Evolutionary conservation across 2,888 invertebrate genomes (phyloP).

Genomic region (Eretmocerus hayati): DNA sequence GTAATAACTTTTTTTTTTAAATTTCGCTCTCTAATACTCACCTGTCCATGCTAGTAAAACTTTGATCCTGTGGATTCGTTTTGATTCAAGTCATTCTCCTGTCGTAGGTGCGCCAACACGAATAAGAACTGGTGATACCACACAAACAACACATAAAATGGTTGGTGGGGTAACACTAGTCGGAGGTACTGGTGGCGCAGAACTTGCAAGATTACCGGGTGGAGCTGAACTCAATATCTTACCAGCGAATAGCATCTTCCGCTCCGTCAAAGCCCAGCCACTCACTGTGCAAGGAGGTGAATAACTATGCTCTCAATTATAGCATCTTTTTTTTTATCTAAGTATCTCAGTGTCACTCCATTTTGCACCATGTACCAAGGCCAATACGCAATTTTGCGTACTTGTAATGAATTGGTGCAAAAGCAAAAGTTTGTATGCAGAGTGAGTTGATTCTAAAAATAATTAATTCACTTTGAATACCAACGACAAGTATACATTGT

Average conservation of each 20-base stretch:
- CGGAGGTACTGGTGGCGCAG: conserved; percentile 42
- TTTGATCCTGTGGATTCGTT: no score
- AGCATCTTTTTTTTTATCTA: no score
- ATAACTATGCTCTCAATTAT: no score
- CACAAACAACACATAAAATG: conserved; percentile 45
- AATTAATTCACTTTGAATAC: conserved; percentile 30
- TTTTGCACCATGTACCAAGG: conserved; percentile 23
- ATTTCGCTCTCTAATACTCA: no score
- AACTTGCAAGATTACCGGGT: conserved; percentile 44
- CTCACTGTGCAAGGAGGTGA: conserved; percentile 41
- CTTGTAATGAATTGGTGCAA: conserved; percentile 31
- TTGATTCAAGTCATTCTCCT: background rate
- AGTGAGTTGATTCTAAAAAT: conserved; percentile 22
- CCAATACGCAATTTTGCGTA: conserved; percentile 27
- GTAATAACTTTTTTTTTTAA: no score
- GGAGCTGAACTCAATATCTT: conserved; percentile 46
- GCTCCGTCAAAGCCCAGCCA: conserved; percentile 37
- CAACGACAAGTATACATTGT: conserved; percentile 21
- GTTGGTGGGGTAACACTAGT: conserved; percentile 44
- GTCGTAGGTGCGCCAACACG: conserved; percentile 40
- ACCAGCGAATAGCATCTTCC: conserved; percentile 43
- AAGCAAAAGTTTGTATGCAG: conserved; percentile 28
- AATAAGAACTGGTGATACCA: conserved; percentile 39
- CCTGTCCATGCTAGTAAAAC: no score
- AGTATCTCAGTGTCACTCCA: no score